phyloP scores from a whole-genome alignment of 2,113 vertebrate genomes.

The Pelobates fuscus region DNA sequence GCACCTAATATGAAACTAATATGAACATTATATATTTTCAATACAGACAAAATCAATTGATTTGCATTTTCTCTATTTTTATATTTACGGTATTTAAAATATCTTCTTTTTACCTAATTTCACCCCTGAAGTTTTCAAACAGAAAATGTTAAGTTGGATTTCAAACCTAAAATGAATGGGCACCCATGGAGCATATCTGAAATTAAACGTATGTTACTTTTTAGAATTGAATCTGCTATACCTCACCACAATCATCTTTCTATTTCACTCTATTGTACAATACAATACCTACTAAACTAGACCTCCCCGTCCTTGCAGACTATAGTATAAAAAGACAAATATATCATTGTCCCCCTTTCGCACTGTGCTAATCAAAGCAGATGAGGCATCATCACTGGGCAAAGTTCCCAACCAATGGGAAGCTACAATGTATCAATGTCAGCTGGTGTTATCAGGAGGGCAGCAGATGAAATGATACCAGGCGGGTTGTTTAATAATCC shows the following conservation, averaged over 20 bases:
- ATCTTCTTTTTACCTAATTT: no score
- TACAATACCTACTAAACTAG: constrained; percentile 3
- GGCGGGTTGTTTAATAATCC: constrained; percentile 75
- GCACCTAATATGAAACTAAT: no score
- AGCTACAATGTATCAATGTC: constrained; percentile 48
- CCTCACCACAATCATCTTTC: constrained; percentile 11
- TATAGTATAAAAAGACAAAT: constrained; percentile 20
- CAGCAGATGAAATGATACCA: constrained; percentile 52
- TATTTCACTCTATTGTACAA: not conserved
- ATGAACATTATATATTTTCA: no score
- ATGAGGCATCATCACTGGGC: constrained; percentile 34
- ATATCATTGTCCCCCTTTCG: constrained; percentile 29
- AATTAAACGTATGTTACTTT: not conserved
- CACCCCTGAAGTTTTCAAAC: not conserved
- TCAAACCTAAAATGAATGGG: not conserved
- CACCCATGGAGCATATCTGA: not conserved
- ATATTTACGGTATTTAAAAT: no score
- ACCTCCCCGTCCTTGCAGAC: not conserved
- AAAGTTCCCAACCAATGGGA: constrained; percentile 38
- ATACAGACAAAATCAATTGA: no score
- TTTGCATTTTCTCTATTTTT: no score
- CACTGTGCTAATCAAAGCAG: constrained; percentile 46
- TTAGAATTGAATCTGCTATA: constrained; percentile 1
- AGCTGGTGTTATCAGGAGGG: constrained; percentile 50
- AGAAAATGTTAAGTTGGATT: not conserved